Evolutionary conservation across 2,113 vertebrate species (phyloP), one percentile per base, ranked within the genome.

Genomic region (Echinops telfairi): DNA sequence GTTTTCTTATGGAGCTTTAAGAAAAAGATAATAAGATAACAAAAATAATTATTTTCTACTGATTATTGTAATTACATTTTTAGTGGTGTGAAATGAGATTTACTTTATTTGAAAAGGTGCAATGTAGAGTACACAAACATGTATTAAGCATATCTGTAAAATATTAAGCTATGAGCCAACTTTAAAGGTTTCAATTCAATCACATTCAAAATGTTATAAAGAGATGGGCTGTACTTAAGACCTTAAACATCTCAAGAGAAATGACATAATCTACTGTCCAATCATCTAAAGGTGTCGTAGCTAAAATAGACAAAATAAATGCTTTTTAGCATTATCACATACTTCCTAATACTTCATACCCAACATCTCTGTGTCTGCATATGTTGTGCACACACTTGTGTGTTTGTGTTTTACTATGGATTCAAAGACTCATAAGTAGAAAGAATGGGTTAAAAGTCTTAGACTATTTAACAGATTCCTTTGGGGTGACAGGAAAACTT

Each of bases 171-270:
- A 2, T 82, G 68, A 23, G 84, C 57, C 90, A 16, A 80, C 1
- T 70, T 2, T 36, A 62, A 95, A 94, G 71, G 89, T 70, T 80
- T 36, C 6, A 92, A 86, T 60, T 3, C 76, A 70, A 23, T n/a
- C 7, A 3, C n/a, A 57, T 47, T 82, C 23, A 95, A 38, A 11
- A n/a, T 40, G 1, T 79, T 36, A 89, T 82, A 93, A 93, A 92
- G 31, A 58, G 6, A 87, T 0, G 82, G 36, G 64, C 23, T 62
- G 4, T 14, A 53, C 12, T 36, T 5, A 62, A 91, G 11, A 62
- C 6, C 68, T 31, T 75, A 33, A 75, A 7, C 1, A 20, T 60
- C 1, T 2, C 86, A 68, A 90, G 43, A n/a, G 60, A 86, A 86
- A 40, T 20, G 2, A 12, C 3, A 71, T 4, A 82, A 70, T 79